These are phyloP conservation scores for Lomographa bimaculata DNA, from an alignment of 2,888 invertebrate species.

Conservation along the genomic window DNA sequence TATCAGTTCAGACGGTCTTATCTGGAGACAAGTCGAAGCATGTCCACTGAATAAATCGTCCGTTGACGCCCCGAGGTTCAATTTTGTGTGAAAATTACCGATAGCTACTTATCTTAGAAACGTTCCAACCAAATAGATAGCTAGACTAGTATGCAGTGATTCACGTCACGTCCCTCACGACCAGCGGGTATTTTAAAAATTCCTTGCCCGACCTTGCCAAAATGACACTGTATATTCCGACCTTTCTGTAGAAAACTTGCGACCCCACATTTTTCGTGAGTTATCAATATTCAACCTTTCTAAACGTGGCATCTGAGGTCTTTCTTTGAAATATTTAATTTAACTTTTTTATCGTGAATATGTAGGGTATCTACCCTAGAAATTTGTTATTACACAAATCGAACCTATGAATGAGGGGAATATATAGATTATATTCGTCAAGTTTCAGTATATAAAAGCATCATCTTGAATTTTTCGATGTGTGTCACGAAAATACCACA, in stretches of 20 bases:
- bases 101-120: constrained; percentile 27
- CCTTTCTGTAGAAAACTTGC: constrained; percentile 22
- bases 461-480: too few species aligned
- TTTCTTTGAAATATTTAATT: not conserved
- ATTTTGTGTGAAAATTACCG: constrained; percentile 70
- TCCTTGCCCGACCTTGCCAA: constrained; percentile 45
- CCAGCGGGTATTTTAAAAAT: constrained; percentile 61
- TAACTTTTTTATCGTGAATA: too few species aligned
- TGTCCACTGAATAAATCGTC: constrained; percentile 67
- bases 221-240: constrained; percentile 30
- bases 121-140: constrained; percentile 45
- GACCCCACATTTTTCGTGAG: constrained; percentile 25
- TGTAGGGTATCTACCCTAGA: too few species aligned
- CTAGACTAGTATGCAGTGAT: constrained; percentile 48
- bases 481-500: too few species aligned
- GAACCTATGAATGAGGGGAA: too few species aligned
- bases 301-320: not conserved
- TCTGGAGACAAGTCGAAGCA: constrained; percentile 51
- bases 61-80: constrained; percentile 61
- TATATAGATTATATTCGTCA: too few species aligned
- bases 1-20: constrained; percentile 55
- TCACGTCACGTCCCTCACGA: constrained; percentile 60
- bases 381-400: too few species aligned
- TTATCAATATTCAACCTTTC: constrained; percentile 18
- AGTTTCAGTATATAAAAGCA: too few species aligned